phyloP scores from a whole-genome alignment of 2,113 vertebrate species.

The Oxyura jamaicensis region DNA sequence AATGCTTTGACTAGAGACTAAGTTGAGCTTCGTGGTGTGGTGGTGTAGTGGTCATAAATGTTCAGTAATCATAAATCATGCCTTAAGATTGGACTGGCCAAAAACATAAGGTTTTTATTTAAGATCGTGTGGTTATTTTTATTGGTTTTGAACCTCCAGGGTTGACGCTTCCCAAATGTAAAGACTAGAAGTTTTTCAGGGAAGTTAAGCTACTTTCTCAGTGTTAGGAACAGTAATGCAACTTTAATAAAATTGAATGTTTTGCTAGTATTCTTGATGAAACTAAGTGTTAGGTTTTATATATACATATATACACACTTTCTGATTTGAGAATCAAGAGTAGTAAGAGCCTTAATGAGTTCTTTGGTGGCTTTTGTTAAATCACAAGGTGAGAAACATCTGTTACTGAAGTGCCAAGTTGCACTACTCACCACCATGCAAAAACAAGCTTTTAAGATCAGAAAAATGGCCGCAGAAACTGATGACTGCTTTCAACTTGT shows the following conservation, averaged over 20 bases:
- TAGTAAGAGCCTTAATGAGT: neutral
- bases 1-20: neutral
- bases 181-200: neutral
- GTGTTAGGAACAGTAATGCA: neutral
- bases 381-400: neutral
- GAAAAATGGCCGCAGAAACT: neutral
- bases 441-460: neutral
- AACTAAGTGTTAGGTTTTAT: neutral
- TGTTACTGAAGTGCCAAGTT: neutral
- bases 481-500: neutral
- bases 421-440: neutral
- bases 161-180: neutral
- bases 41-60: neutral
- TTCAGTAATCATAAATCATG: neutral
- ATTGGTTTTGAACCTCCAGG: neutral
- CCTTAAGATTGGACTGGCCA: neutral
- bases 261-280: neutral
- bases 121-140: neutral
- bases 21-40: neutral
- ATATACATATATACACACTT: neutral
- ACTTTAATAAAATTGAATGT: neutral
- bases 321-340: neutral
- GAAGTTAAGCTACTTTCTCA: neutral
- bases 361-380: neutral
- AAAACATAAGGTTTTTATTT: neutral